Percentiles rank a stretch among this genome's conserved stretches.
phyloP scores from a whole-genome alignment of 2,113 vertebrate genomes.

The Dicaeum eximium region DNA sequence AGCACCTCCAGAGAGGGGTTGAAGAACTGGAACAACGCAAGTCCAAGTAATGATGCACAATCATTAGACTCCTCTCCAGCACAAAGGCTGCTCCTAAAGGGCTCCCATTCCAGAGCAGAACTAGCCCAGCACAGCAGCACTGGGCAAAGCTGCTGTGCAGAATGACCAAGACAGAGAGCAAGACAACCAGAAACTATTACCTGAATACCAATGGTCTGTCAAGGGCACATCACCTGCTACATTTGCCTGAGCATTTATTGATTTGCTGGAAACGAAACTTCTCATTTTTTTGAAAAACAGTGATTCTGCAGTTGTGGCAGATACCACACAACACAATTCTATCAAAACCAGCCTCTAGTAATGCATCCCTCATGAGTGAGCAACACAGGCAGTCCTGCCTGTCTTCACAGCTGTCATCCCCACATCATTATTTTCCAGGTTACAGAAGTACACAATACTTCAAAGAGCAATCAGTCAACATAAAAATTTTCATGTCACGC shows the following conservation, averaged over 20 bases:
- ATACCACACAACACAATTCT: neutral
- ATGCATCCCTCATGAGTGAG: neutral
- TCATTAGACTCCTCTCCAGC: neutral
- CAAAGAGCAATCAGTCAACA: conserved; percentile 16
- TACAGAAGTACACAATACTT: neutral
- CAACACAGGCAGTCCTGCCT: neutral
- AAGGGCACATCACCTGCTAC: neutral
- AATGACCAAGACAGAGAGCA: neutral
- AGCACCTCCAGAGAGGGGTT: neutral
- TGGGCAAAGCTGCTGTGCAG: neutral
- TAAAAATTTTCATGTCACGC: neutral
- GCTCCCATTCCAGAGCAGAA: neutral
- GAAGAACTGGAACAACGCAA: neutral
- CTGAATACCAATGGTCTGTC: neutral
- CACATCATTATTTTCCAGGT: neutral
- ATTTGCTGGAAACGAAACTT: neutral
- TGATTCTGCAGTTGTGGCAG: neutral
- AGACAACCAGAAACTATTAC: neutral
- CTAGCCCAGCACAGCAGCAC: neutral
- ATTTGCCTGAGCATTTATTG: neutral
- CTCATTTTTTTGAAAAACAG: neutral
- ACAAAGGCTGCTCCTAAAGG: neutral
- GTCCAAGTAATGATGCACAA: neutral
- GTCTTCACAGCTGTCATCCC: neutral
- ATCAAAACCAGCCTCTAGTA: neutral